Percentiles rank a stretch among this genome's conserved stretches.
phyloP scores from a whole-genome alignment of 1,140 invertebrate genomes.

The Andrena cerasifolii region DNA sequence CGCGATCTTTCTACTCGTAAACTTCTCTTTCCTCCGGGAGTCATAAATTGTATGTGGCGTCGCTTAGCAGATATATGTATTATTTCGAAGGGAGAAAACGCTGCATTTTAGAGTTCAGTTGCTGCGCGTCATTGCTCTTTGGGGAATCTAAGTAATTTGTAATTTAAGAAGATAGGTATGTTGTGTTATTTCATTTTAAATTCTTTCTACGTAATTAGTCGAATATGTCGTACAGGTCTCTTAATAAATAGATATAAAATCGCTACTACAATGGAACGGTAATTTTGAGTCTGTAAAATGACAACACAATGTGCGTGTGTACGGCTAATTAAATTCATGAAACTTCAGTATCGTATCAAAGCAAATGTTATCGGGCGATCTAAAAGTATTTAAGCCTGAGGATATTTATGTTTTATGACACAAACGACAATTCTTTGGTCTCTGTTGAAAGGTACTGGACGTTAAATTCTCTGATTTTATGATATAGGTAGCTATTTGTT shows the following conservation, averaged over 20 bases:
- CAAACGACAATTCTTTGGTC: too few relatives aligned
- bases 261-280: too few relatives aligned
- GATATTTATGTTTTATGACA: constrained; percentile 1
- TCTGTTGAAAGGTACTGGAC: too few relatives aligned
- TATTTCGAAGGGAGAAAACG: constrained; percentile 10
- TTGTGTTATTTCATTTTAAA: too few relatives aligned
- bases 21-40: constrained; percentile 17
- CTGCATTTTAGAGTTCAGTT: neutral
- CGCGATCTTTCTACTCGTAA: neutral
- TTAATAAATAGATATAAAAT: too few relatives aligned
- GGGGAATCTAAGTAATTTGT: neutral
- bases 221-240: too few relatives aligned
- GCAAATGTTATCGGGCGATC: neutral
- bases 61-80: neutral
- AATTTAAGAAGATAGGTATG: neutral
- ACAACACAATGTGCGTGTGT: too few relatives aligned
- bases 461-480: too few relatives aligned
- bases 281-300: too few relatives aligned
- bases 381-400: neutral
- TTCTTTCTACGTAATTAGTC: too few relatives aligned
- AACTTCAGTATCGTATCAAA: constrained; percentile 12
- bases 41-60: constrained; percentile 35
- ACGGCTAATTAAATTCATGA: too few relatives aligned
- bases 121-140: neutral
- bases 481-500: too few relatives aligned